phyloP scores from a whole-genome alignment of 2,797 vertebrate genomes.

The Sebastes taczanowskii region DNA sequence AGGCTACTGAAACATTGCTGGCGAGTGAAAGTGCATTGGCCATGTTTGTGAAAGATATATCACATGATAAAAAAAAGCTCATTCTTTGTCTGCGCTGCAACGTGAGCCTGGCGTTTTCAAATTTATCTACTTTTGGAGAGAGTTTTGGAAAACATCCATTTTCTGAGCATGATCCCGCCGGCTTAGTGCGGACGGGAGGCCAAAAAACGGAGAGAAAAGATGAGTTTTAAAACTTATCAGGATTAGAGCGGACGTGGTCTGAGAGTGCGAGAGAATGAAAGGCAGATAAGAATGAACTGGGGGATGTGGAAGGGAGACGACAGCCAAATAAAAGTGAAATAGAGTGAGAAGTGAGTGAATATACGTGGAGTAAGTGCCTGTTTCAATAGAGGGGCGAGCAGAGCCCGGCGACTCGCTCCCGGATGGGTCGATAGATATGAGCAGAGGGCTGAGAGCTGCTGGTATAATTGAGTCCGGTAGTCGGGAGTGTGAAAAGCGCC shows the following conservation, averaged over 20 bases:
- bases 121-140: slow-evolving; percentile 55
- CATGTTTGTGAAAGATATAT: slow-evolving; percentile 60
- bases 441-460: slow-evolving; percentile 45
- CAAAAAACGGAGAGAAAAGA: slow-evolving; percentile 19
- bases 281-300: slow-evolving; percentile 28
- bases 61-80: slow-evolving; percentile 51
- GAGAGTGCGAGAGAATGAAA: slow-evolving; percentile 30
- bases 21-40: slow-evolving; percentile 50
- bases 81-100: slow-evolving; percentile 40
- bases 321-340: slow-evolving; percentile 59
- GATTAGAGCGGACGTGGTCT: slow-evolving; percentile 39
- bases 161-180: slow-evolving; percentile 24
- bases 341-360: slow-evolving; percentile 52
- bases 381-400: slow-evolving; percentile 33
- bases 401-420: slow-evolving; percentile 21
- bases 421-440: slow-evolving; percentile 70
- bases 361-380: slow-evolving; percentile 31
- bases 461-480: slow-evolving; percentile 72
- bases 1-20: slow-evolving; percentile 39
- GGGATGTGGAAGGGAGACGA: slow-evolving; percentile 11
- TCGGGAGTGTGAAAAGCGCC: slow-evolving; percentile 64
- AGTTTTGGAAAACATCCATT: slow-evolving; percentile 49
- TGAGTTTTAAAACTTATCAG: slow-evolving; percentile 42
- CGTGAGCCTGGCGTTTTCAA: slow-evolving; percentile 40
- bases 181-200: slow-evolving; percentile 27